These are phyloP conservation scores for Antedon mediterranea DNA, from an alignment of 53 echinoderm and acorn worm species.

Conservation along the genomic window DNA sequence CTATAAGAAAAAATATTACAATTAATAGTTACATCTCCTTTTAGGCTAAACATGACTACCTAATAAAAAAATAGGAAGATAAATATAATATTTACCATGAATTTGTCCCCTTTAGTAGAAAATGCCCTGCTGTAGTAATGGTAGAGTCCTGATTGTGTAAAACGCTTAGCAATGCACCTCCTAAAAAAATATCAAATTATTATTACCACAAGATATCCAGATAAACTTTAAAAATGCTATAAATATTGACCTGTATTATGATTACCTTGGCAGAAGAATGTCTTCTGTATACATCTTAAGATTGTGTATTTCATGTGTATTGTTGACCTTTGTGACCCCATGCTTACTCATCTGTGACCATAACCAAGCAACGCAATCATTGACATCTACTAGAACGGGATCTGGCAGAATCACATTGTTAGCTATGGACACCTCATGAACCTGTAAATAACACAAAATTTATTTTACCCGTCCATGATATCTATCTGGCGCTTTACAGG, in stretches of 20 bases:
- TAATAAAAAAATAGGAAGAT: no score
- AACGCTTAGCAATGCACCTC: constrained; percentile 51
- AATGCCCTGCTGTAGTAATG: constrained; percentile 80
- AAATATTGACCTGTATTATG: no score
- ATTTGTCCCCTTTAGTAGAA: constrained; percentile 56
- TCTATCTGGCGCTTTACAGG: no score
- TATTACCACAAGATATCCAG: no score
- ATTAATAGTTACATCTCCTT: no score
- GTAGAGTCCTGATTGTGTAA: constrained; percentile 55
- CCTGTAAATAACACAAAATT: constrained; percentile 6
- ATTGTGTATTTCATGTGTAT: constrained; percentile 51
- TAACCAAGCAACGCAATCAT: constrained; percentile 65
- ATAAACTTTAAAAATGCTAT: no score
- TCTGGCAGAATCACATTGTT: constrained; percentile 51
- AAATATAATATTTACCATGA: constrained; percentile 34
- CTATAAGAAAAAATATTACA: no score
- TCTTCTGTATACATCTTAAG: constrained; percentile 60
- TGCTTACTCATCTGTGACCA: constrained; percentile 63
- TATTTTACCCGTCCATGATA: no score
- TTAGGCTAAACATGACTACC: no score
- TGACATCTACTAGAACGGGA: constrained; percentile 36
- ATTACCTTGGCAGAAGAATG: constrained; percentile 49
- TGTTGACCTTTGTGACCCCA: constrained; percentile 33
- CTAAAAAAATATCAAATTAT: no score
- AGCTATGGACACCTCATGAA: constrained; percentile 44